Conservation (phyloP, 2,888 invertebrate species). For the Tachina grossa region DNA sequence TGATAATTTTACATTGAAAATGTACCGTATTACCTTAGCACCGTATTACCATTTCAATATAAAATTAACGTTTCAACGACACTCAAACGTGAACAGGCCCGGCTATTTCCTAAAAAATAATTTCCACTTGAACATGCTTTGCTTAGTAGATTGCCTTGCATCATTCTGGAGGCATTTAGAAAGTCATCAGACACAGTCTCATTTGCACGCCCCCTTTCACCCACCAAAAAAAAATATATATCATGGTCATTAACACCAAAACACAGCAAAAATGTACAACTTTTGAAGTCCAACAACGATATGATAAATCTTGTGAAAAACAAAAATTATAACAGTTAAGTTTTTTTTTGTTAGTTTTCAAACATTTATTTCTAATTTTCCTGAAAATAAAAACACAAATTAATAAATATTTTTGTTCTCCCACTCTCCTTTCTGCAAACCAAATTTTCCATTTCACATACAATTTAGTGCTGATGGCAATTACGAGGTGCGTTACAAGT, state of each 20-base stretch:
- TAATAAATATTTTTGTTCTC: conserved; percentile 1
- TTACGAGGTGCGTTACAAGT: conserved; percentile 99
- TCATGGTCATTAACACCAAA: conserved; percentile 27
- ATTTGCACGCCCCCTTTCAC: not conserved
- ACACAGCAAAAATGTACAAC: conserved; percentile 38
- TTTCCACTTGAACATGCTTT: not conserved
- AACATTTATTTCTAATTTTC: not conserved
- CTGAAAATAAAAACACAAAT: not conserved
- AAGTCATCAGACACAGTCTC: conserved; percentile 25
- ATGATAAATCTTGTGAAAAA: conserved; percentile 15
- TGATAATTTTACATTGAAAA: no score
- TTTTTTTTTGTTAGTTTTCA: not conserved
- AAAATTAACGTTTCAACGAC: no score
- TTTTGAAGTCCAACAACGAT: conserved; percentile 34
- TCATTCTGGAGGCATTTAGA: conserved; percentile 8
- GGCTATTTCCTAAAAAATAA: not conserved
- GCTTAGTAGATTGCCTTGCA: not conserved
- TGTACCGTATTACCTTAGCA: no score
- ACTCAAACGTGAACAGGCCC: no score
- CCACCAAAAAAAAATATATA: not conserved
- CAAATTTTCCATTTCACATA: conserved; percentile 67
- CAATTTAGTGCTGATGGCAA: conserved; percentile 97
- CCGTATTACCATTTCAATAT: no score
- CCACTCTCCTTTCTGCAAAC: not conserved
- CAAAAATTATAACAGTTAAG: conserved; percentile 18